Evolutionary conservation across 1,140 invertebrate species (phyloP), one percentile per base, ranked within the genome.

Genomic region (Sarcophaga peregrina): DNA sequence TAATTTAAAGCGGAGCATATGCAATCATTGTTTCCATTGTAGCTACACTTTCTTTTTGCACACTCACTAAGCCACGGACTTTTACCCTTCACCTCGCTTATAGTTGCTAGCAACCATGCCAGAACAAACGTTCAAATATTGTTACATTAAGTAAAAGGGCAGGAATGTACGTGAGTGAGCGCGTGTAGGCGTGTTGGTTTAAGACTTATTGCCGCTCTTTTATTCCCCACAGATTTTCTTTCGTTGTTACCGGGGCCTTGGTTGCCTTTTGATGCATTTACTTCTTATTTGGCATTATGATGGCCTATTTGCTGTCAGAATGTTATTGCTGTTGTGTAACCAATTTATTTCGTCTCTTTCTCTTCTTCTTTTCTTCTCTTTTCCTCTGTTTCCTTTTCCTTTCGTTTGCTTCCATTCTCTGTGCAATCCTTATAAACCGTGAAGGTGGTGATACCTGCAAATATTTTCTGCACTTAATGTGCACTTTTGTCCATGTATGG

Each of bases 291-390:
- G 62, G 62, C 20, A 68, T 25, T 68, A 68, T 68, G 62, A 68
- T 68, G 62, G 62, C 62, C 62, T 20, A 68, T 68, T 68, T 68
- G 62, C 20, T 68, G 62, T n/a, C 20, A n/a, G 17, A 68, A 68
- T 68, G 62, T 37, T 37, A 37, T 37, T 37, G 25, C 25, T 37
- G 25, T 20, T 68, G 62, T 20, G 62, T 68, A 68, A 68, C 62
- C 62, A 68, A 20, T 68, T 68, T 20, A 68, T 25, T 68, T 68
- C 62, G n/a, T n/a, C n/a, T n/a, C 9, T 20, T 68, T 15, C 17
- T 68, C n/a, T 58, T 15, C n/a, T 13, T 58, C n/a, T n/a, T n/a
- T n/a, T n/a, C n/a, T n/a, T n/a, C n/a, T n/a, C n/a, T n/a, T n/a
- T n/a, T n/a, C n/a, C n/a, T 37, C 25, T 37, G 25, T 37, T 37